Conservation (phyloP, 2,888 invertebrate species). For the Orchestes rusci region DNA sequence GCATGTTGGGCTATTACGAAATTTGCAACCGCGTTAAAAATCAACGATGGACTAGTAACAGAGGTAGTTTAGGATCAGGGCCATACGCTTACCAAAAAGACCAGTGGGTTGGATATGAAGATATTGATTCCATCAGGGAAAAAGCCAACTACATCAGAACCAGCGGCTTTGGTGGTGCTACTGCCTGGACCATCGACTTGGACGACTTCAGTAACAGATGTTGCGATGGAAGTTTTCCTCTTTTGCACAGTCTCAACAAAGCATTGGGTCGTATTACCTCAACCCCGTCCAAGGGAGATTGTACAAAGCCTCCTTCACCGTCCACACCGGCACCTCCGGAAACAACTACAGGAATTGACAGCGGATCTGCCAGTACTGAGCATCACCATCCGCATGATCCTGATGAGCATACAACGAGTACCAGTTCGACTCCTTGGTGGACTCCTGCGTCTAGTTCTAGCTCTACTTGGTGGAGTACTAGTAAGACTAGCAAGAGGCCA, state of each 20-base stretch:
- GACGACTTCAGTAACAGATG: constrained; percentile 84
- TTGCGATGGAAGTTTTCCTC: constrained; percentile 70
- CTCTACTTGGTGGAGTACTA: constrained; percentile 27
- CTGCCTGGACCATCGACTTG: constrained; percentile 82
- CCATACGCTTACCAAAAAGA: constrained; percentile 73
- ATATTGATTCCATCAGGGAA: constrained; percentile 64
- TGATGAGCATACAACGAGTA: constrained; percentile 22
- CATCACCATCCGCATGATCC: no score
- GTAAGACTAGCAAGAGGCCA: constrained; percentile 23
- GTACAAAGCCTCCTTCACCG: constrained; percentile 64
- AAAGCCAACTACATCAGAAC: constrained; percentile 69
- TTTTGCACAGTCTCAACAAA: constrained; percentile 69
- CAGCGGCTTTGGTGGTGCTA: constrained; percentile 71
- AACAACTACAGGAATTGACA: constrained; percentile 61
- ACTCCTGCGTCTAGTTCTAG: constrained; percentile 24
- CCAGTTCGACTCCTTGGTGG: constrained; percentile 33
- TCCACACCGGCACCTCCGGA: constrained; percentile 70
- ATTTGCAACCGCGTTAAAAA: constrained; percentile 67
- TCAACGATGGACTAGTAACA: constrained; percentile 60
- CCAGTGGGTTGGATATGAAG: constrained; percentile 90
- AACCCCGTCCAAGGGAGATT: constrained; percentile 50
- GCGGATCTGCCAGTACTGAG: constrained; percentile 44
- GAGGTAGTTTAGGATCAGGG: constrained; percentile 51
- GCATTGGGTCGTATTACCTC: constrained; percentile 59
- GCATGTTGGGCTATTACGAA: constrained; percentile 83